Percentiles rank a stretch among this genome's conserved stretches.
Conservation (phyloP, 1,140 invertebrate genomes). For the Trichonephila inaurata region DNA sequence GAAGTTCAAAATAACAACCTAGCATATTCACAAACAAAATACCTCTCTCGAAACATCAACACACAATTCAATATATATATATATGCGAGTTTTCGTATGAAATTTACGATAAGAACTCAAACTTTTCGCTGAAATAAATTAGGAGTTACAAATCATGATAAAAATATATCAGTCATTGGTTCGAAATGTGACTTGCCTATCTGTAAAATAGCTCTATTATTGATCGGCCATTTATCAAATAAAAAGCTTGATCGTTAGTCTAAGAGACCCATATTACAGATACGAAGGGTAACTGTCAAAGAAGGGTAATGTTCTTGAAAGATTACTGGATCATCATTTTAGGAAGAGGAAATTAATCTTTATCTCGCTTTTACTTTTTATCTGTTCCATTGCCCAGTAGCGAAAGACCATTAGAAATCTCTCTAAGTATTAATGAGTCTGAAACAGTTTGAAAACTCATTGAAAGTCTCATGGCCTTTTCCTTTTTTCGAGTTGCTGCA, state of each 20-base stretch:
- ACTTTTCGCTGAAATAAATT: not conserved
- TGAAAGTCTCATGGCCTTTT: not conserved
- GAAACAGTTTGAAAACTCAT: not conserved
- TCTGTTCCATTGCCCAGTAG: not conserved
- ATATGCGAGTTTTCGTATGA: too few species aligned
- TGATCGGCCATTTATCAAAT: conserved; percentile 54
- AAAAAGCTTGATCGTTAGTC: conserved; percentile 27
- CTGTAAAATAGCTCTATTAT: conserved; percentile 32
- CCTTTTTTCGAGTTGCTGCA: not conserved
- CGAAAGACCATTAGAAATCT: not conserved
- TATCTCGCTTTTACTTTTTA: not conserved
- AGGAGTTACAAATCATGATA: not conserved
- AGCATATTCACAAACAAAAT: too few species aligned
- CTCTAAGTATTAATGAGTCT: conserved; percentile 1
- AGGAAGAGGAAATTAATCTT: conserved; percentile 55
- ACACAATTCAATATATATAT: too few species aligned
- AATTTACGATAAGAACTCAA: not conserved
- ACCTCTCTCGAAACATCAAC: too few species aligned
- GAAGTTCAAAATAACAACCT: too few species aligned
- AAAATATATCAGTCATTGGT: not conserved
- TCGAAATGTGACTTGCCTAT: not conserved
- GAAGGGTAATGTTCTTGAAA: conserved; percentile 67
- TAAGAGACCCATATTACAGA: conserved; percentile 15
- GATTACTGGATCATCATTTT: conserved; percentile 64
- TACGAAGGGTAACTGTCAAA: conserved; percentile 51